Conservation (phyloP, 2,113 vertebrate species). For the Ictidomys tridecemlineatus region DNA sequence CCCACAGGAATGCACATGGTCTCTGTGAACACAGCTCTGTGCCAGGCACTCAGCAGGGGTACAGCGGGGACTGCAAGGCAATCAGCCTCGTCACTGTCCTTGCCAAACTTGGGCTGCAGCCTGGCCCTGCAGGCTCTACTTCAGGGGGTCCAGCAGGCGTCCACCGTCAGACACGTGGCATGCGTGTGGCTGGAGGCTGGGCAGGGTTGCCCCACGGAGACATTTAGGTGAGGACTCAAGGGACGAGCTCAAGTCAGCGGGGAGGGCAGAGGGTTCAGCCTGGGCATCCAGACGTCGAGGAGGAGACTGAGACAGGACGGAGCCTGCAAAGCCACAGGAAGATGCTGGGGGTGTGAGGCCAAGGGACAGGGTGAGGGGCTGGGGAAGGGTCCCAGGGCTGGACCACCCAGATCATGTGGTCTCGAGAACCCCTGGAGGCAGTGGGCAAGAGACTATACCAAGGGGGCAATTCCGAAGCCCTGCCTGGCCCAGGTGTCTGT, state of each 20-base stretch:
- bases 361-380: accelerated
- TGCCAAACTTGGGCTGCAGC: accelerated
- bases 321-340: accelerated
- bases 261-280: neutral
- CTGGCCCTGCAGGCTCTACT: accelerated
- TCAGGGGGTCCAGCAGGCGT: accelerated
- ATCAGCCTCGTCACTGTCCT: accelerated
- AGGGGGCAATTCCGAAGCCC: accelerated
- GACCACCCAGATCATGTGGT: accelerated
- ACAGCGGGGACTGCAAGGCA: accelerated
- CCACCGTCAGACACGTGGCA: accelerated
- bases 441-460: neutral
- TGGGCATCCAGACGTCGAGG: accelerated
- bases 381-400: neutral
- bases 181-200: accelerated
- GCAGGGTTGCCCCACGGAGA: accelerated
- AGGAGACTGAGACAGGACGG: neutral
- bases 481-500: neutral
- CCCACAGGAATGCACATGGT: accelerated
- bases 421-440: neutral
- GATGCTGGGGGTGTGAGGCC: accelerated
- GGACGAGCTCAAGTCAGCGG: neutral
- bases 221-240: accelerated
- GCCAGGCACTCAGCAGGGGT: accelerated
- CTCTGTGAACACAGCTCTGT: accelerated